Evolutionary conservation across 2,797 vertebrate genomes (phyloP).

Genomic region (Tokudaia tokunoshimensis): DNA sequence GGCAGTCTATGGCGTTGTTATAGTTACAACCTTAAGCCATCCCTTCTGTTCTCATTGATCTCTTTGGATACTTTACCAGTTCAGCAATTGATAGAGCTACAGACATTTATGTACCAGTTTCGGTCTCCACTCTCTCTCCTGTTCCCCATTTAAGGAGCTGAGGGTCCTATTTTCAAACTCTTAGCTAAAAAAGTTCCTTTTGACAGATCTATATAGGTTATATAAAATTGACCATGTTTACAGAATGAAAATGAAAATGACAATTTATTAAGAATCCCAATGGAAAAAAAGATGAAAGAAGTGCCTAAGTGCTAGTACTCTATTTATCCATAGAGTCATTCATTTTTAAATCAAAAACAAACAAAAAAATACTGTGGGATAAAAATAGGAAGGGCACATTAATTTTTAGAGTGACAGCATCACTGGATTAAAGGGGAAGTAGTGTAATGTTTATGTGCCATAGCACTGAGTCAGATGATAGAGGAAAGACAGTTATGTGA

Average conservation of each 20-base stretch:
- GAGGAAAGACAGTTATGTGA: not conserved
- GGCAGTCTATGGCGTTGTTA: not conserved
- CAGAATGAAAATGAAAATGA: conserved; percentile 36
- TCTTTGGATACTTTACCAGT: not conserved
- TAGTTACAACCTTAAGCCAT: not conserved
- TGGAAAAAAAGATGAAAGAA: not conserved
- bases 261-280: not conserved
- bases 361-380: not conserved
- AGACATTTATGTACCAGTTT: not conserved
- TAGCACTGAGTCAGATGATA: not conserved
- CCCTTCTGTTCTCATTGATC: not conserved
- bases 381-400: conserved; percentile 44
- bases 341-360: conserved; percentile 51
- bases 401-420: conserved; percentile 14
- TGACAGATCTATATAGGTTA: not conserved
- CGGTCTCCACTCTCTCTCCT: not conserved
- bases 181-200: not conserved
- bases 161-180: conserved; percentile 32
- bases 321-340: conserved; percentile 3
- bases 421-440: conserved; percentile 19
- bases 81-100: not conserved
- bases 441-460: not conserved
- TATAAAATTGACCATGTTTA: conserved; percentile 24
- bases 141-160: not conserved
- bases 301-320: not conserved